phyloP scores from a whole-genome alignment of 2,888 invertebrate species.

The Hypolimnas misippus region DNA sequence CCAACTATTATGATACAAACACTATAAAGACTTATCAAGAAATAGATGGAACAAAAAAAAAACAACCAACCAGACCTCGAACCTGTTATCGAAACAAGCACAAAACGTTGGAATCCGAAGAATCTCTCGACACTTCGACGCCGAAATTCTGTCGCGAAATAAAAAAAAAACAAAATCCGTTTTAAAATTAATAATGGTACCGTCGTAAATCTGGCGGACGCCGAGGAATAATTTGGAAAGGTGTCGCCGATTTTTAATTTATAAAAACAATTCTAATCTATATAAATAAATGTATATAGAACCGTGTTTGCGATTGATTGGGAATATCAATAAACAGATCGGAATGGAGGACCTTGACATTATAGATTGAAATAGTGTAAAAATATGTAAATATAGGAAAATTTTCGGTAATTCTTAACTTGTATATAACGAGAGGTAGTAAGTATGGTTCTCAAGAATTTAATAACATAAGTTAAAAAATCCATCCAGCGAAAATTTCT shows the following conservation, averaged over 20 bases:
- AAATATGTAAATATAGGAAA: background rate
- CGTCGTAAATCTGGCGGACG: conserved; percentile 32
- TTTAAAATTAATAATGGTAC: conserved; percentile 31
- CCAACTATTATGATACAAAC: background rate
- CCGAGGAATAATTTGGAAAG: conserved; percentile 34
- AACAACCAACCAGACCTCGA: conserved; percentile 17
- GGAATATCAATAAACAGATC: background rate
- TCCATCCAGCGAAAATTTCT: too few relatives aligned
- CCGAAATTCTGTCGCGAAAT: conserved; percentile 15
- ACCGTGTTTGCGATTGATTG: background rate
- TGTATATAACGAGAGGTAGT: too few relatives aligned
- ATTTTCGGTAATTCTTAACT: background rate
- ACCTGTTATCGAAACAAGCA: conserved; percentile 36
- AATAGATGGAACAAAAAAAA: conserved; percentile 3
- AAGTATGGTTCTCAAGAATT: too few relatives aligned
- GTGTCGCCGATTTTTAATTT: conserved; percentile 30
- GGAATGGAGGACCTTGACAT: background rate
- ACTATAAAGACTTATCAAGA: background rate
- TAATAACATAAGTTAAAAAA: too few relatives aligned
- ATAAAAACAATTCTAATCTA: conserved; percentile 21
- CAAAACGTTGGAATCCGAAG: conserved; percentile 32
- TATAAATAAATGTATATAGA: background rate
- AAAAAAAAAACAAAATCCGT: conserved; percentile 33
- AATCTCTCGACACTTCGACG: conserved; percentile 35
- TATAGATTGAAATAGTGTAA: background rate